Conservation (phyloP, 2,888 invertebrate genomes). For the Panorpa germanica region DNA sequence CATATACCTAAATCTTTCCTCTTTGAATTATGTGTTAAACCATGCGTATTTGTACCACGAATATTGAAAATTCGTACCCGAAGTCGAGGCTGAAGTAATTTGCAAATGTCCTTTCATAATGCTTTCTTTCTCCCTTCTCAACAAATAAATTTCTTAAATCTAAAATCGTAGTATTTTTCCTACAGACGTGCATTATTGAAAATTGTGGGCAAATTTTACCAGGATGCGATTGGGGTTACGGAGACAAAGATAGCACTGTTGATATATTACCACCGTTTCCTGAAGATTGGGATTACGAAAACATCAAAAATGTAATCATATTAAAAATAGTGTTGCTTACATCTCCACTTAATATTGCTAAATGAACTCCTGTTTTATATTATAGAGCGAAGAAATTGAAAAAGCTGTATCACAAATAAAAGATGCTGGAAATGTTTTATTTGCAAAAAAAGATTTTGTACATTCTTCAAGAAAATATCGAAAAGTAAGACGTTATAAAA, state of each 20-base stretch:
- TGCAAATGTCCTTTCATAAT: no score
- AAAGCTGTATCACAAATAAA: slow-evolving; percentile 40
- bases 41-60: no score
- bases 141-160: slow-evolving; percentile 6
- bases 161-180: slow-evolving; percentile 12
- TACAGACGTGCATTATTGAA: slow-evolving; percentile 40
- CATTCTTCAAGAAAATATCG: slow-evolving; percentile 57
- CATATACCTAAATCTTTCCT: no score
- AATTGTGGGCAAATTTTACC: slow-evolving; percentile 53
- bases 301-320: neutral
- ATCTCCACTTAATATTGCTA: neutral
- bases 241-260: slow-evolving; percentile 46
- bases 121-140: slow-evolving; percentile 8
- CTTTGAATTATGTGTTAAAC: no score
- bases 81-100: no score
- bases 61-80: no score
- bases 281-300: slow-evolving; percentile 39
- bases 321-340: neutral
- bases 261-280: slow-evolving; percentile 64
- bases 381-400: slow-evolving; percentile 29
- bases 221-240: slow-evolving; percentile 41
- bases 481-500: slow-evolving; percentile 57
- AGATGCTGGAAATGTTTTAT: slow-evolving; percentile 51
- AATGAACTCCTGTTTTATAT: slow-evolving; percentile 12
- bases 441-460: slow-evolving; percentile 33